Evolutionary conservation across 2,113 vertebrate genomes (phyloP).

Genomic region (Ceratotherium simum): DNA sequence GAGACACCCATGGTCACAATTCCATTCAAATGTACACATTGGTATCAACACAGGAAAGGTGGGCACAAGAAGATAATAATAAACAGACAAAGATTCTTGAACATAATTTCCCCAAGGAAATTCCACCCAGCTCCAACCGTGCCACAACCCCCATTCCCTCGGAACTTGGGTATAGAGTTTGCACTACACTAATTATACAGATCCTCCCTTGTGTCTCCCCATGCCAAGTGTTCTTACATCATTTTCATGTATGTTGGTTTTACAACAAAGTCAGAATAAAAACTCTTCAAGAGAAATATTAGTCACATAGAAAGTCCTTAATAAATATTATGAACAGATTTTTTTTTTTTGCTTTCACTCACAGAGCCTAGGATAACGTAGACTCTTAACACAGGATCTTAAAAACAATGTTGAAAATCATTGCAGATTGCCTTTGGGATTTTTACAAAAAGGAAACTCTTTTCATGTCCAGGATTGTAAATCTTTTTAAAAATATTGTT

Average conservation of each 20-base stretch:
- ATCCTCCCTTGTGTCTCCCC: not conserved
- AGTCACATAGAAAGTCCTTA: slow-evolving; percentile 1
- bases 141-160: not conserved
- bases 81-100: slow-evolving; percentile 49
- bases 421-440: not conserved
- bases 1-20: slow-evolving; percentile 34
- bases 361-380: not conserved
- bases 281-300: slow-evolving; percentile 22
- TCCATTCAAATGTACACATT: not conserved
- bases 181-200: not conserved
- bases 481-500: not conserved
- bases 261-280: slow-evolving; percentile 15
- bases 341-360: slow-evolving; percentile 32
- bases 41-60: slow-evolving; percentile 66
- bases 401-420: not conserved
- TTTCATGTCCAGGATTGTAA: not conserved
- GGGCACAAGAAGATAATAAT: slow-evolving; percentile 14
- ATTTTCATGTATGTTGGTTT: not conserved
- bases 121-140: not conserved
- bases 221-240: not conserved
- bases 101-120: slow-evolving; percentile 52
- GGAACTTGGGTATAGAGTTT: not conserved
- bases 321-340: not conserved
- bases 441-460: slow-evolving; percentile 6
- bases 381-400: not conserved